Base-by-base conservation (phyloP, 2,113 vertebrate genomes). In the Myrmecophaga tridactyla region DNA sequence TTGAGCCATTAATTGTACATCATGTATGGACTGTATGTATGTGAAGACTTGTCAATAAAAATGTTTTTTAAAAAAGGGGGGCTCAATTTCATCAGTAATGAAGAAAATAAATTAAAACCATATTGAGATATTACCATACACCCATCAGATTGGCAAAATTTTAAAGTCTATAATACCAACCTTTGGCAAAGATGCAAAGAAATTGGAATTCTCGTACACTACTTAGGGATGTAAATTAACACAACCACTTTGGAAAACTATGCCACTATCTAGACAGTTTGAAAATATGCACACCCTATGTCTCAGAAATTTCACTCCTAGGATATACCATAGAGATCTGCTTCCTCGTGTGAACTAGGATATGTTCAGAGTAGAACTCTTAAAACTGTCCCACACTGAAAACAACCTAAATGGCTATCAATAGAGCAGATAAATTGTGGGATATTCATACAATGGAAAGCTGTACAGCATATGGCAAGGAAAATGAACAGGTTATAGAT, bases 291-390 rank as follows among this genome's bases (percentile, higher is more conserved):
- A 78, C 27, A 21, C 63, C 53, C 85, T 75, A 31, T 34, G 60
- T 69, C 43, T 96, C 83, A 65, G 39, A 96, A 89, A 94, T 62
- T 73, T 96, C 36, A 87, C 62, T 96, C 31, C 41, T 56, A 96
- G 41, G 46, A 77, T 75, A 76, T 29, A 81, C 27, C 43, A 29
- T 81, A 95, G 34, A 92, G 43, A 93, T 84, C 31, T 93, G 67
- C 27, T 53, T 87, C 34, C 58, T 87, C 69, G 70, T 70, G 23
- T 70, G 21, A 46, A 90, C 12, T 23, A 90, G 21, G 56, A 75
- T 89, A 95, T 83, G 39, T 84, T 92, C 43, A 89, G 53, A 86
- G 48, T 27, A 53, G 39, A 63, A 88, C 7, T 56, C 51, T 46
- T 83, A 20, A 69, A 92, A 87, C 20, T 92, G 21, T 27, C 63